Conservation (phyloP, 2,113 vertebrate genomes). For the Carassius gibelio region DNA sequence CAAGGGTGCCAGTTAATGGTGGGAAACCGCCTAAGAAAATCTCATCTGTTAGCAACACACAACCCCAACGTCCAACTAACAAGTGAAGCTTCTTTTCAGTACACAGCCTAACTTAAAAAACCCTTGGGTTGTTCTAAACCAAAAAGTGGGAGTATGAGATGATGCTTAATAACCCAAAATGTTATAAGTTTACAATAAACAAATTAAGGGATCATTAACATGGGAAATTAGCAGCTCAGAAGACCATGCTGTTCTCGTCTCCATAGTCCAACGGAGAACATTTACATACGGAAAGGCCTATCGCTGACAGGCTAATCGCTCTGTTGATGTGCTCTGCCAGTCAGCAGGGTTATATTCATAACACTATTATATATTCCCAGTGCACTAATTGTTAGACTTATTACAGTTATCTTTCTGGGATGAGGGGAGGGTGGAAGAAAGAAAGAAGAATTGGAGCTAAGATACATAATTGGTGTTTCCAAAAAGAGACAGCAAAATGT, state of each 20-base stretch:
- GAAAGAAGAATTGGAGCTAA: not conserved
- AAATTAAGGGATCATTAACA: not conserved
- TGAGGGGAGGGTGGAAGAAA: not conserved
- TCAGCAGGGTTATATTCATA: constrained; percentile 31
- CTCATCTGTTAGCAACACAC: not conserved
- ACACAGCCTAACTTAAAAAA: not conserved
- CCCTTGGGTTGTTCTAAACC: not conserved
- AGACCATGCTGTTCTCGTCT: not conserved
- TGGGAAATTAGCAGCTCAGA: constrained; percentile 1
- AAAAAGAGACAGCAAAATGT: not conserved
- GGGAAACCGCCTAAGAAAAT: not conserved
- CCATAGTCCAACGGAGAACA: not conserved
- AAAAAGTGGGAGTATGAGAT: not conserved
- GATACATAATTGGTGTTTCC: constrained; percentile 12
- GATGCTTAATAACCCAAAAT: not conserved
- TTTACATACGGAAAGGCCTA: not conserved
- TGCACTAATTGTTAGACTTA: not conserved
- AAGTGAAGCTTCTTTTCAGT: not conserved
- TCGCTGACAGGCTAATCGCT: constrained; percentile 19
- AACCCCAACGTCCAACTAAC: not conserved
- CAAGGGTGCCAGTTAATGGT: not conserved
- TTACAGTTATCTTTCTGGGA: constrained; percentile 24
- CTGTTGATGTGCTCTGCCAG: constrained; percentile 22
- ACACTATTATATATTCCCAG: constrained; percentile 19
- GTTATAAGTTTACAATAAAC: not conserved